These are phyloP conservation scores for Drosophila kanapiae DNA, from an alignment of 1,140 invertebrate species.

Conservation along the genomic window DNA sequence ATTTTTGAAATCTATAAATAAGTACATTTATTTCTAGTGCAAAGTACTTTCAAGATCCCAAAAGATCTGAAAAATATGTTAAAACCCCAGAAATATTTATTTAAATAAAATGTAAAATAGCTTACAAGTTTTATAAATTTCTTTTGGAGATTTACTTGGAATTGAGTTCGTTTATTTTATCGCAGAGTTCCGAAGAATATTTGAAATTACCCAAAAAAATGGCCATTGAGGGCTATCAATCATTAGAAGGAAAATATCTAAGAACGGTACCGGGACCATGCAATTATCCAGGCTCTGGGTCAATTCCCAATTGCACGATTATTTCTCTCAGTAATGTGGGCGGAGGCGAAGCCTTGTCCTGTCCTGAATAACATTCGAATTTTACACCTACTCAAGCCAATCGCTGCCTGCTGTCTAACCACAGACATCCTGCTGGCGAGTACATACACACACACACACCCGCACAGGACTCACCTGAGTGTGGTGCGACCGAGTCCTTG, in stretches of 20 bases:
- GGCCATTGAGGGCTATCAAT: constrained; percentile 11
- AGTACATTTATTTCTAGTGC: neutral
- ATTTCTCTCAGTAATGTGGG: constrained; percentile 25
- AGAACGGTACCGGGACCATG: neutral
- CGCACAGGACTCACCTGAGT: constrained; percentile 23
- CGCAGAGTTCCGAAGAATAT: neutral
- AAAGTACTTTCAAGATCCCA: neutral
- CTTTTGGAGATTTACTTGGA: neutral
- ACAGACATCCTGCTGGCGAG: constrained; percentile 39
- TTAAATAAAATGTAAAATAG: neutral
- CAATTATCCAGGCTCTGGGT: constrained; percentile 7
- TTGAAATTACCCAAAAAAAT: neutral
- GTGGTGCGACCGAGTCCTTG: constrained; percentile 29
- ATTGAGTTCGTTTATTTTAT: neutral
- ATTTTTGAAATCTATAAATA: neutral
- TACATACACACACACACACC: neutral
- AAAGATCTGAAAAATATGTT: neutral
- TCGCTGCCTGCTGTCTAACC: constrained; percentile 38
- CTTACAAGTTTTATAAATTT: neutral
- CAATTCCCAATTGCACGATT: constrained; percentile 28
- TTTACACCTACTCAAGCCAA: constrained; percentile 48
- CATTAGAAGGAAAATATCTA: neutral
- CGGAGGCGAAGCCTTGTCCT: neutral
- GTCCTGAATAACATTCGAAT: constrained; percentile 39
- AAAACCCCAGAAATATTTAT: neutral